phyloP scores from a whole-genome alignment of 2,888 invertebrate genomes.

The Pristionchus arcanus region DNA sequence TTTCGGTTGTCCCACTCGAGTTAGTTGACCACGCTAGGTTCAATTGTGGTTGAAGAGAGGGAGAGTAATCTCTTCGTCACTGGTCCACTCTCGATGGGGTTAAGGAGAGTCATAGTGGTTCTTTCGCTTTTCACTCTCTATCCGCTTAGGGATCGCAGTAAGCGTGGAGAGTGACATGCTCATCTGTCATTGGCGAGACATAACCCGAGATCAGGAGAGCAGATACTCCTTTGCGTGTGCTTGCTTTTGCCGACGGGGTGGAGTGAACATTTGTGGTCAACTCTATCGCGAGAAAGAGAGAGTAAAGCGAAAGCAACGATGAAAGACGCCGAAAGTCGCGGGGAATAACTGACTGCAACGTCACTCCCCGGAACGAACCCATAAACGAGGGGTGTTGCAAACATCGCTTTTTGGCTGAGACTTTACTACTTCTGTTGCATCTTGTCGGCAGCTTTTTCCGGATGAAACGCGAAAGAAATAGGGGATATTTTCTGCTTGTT shows the following conservation, averaged over 20 bases:
- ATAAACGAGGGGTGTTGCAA: background rate
- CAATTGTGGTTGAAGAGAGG: background rate
- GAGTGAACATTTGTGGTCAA: background rate
- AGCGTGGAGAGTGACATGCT: too few species aligned
- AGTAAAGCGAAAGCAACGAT: background rate
- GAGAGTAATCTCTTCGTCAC: background rate
- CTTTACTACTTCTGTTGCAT: too few species aligned
- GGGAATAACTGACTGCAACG: background rate
- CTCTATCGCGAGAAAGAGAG: background rate
- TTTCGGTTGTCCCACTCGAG: background rate
- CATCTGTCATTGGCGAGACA: too few species aligned
- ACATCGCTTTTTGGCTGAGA: background rate
- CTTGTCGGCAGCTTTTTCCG: too few species aligned
- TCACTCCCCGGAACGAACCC: background rate
- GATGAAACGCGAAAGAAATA: too few species aligned
- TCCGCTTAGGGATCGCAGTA: too few species aligned
- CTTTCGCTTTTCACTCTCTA: background rate
- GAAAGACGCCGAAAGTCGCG: background rate
- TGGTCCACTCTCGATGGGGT: background rate
- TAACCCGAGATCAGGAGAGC: too few species aligned
- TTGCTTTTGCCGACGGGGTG: background rate
- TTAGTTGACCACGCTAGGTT: background rate
- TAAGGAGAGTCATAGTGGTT: background rate
- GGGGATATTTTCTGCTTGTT: too few species aligned
- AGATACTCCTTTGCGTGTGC: background rate